Conservation (phyloP, 2,113 vertebrate genomes). For the Urocynchramus pylzowi region DNA sequence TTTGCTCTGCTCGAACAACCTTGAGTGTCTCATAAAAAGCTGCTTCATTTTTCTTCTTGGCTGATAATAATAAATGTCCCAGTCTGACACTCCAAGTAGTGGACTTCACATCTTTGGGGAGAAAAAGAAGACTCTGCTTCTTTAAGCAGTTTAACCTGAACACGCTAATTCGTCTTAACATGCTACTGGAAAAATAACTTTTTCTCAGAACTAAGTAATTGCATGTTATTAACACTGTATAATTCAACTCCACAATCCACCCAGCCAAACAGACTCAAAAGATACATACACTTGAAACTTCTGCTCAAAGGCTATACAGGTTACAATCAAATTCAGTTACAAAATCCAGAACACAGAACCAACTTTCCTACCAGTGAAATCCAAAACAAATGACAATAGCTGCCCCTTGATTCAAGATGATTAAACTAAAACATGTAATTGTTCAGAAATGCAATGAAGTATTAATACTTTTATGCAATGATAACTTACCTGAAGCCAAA, state of each 20-base stretch:
- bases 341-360: neutral
- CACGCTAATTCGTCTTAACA: neutral
- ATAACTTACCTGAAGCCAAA: constrained; percentile 83
- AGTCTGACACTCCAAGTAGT: constrained; percentile 90
- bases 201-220: neutral
- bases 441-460: neutral
- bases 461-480: neutral
- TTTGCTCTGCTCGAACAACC: constrained; percentile 89
- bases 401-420: neutral
- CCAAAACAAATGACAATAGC: neutral
- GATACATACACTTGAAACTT: neutral
- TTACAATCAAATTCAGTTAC: neutral
- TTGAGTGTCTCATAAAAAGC: constrained; percentile 88
- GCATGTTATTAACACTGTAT: neutral
- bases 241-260: neutral
- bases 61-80: constrained; percentile 88
- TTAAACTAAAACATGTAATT: neutral
- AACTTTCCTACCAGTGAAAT: neutral
- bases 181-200: neutral
- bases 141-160: neutral
- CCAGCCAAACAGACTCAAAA: neutral
- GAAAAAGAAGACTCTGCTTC: neutral
- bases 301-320: neutral
- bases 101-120: constrained; percentile 82
- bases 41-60: constrained; percentile 84